Evolutionary conservation across 2,797 vertebrate species (phyloP), one percentile per base, ranked within the genome.

Genomic region (Tolypeutes matacus): DNA sequence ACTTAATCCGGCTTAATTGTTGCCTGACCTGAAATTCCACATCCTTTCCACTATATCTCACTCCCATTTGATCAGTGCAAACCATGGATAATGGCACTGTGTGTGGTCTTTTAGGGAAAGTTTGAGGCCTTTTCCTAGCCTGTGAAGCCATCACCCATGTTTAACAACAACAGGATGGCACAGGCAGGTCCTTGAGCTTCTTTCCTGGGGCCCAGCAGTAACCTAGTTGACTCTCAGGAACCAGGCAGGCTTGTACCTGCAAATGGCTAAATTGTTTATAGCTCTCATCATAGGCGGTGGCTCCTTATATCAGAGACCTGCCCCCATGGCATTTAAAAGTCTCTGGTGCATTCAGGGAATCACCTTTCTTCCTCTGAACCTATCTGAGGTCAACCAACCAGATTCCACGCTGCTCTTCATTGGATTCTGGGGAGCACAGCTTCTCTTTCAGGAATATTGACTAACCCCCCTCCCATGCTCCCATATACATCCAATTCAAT

Each of bases 211-310:
- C 31, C 49, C 25, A 39, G 64, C 46, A 67, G 64, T 51, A 84
- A 78, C 42, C 34, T 58, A 5, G 11, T 62, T 36, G 56, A 25
- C 84, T 77, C 39, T 92, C 17, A 51, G 36, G 58, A 90, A n/a
- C 76, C 60, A 93, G 51, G 78, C 0, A 70, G 42, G 34, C 34
- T 56, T 92, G 34, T 58, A n/a, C 36, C 46, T 86, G 31, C n/a
- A 56, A 75, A 83, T 85, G 76, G 25, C 73, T 82, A 34, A 73
- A 27, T 70, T 93, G 56, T n/a, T 88, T n/a, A 36, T 76, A 89
- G 36, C 36, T 81, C 7, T 91, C 51, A 42, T 75, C 31, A 18
- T 15, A 46, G 70, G 89, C 69, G 77, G 39, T 75, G 20, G 17
- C 46, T 80, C 17, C 23, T 96, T 27, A 21, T 86, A 42, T 36